phyloP scores from a whole-genome alignment of 2,797 vertebrate species.

The Xyrichtys novacula region DNA sequence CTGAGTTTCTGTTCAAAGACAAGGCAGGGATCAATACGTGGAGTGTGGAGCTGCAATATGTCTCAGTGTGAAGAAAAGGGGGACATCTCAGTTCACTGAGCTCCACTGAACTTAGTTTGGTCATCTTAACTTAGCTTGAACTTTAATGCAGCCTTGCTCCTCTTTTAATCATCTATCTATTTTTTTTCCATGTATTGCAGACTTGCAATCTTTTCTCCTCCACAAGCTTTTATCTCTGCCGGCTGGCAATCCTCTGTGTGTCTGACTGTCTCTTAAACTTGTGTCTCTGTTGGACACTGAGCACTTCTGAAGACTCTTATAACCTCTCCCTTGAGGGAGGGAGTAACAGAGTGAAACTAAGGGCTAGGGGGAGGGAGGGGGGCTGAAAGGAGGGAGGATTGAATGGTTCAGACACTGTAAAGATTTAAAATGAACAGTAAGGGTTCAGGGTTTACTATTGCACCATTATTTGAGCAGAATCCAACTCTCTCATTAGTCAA shows the following conservation, averaged over 20 bases:
- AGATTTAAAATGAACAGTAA: constrained; percentile 16
- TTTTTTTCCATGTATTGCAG: constrained; percentile 26
- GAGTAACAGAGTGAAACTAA: constrained; percentile 3
- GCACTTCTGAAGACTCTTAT: constrained; percentile 53
- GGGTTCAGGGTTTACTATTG: background rate
- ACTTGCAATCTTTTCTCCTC: constrained; percentile 25
- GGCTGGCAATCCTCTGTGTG: constrained; percentile 29
- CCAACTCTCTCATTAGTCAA: background rate
- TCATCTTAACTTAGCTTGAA: constrained; percentile 49
- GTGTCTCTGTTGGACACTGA: constrained; percentile 44
- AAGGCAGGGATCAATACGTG: background rate
- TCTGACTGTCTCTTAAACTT: constrained; percentile 38
- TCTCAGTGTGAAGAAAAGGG: background rate
- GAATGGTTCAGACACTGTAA: constrained; percentile 5
- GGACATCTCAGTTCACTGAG: constrained; percentile 17
- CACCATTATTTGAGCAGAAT: background rate
- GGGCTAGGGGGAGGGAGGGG: background rate
- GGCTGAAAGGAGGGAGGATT: constrained; percentile 4
- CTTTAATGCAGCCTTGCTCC: constrained; percentile 22
- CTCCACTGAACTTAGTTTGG: constrained; percentile 37
- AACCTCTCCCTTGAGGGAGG: constrained; percentile 14
- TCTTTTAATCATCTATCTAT: constrained; percentile 37
- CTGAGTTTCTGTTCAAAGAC: background rate
- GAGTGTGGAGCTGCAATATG: constrained; percentile 10
- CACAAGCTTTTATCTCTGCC: constrained; percentile 37